Evolutionary conservation across 1,140 invertebrate species (phyloP).

Genomic region (Zaprionus gabonicus): DNA sequence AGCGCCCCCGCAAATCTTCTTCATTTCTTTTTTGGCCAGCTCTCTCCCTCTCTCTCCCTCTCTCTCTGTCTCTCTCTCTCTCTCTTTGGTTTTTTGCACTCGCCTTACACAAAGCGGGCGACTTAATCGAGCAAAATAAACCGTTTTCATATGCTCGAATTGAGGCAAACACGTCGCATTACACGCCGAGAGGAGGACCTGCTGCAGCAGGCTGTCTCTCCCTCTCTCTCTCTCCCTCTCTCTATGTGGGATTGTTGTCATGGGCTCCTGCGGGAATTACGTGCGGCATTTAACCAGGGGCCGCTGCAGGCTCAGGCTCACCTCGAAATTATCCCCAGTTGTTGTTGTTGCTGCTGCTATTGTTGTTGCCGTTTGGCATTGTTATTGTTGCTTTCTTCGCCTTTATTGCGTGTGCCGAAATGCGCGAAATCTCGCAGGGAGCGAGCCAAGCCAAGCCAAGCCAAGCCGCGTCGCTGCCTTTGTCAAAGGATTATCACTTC

Average conservation of each 20-base stretch:
- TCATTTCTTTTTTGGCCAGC: not conserved
- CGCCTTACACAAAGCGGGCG: slow-evolving; percentile 70
- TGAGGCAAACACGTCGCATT: slow-evolving; percentile 80
- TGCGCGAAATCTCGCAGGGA: slow-evolving; percentile 63
- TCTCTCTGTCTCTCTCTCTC: not conserved
- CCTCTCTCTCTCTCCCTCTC: not conserved
- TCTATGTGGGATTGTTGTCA: slow-evolving; percentile 51
- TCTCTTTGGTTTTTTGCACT: slow-evolving; percentile 32
- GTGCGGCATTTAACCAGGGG: slow-evolving; percentile 39
- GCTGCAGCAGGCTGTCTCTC: not conserved
- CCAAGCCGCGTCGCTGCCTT: slow-evolving; percentile 45
- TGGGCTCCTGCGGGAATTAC: slow-evolving; percentile 63
- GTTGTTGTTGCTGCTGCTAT: slow-evolving; percentile 32
- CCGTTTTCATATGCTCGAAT: slow-evolving; percentile 82
- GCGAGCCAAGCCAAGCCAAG: slow-evolving; percentile 15
- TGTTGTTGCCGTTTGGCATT: slow-evolving; percentile 14
- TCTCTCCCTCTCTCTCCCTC: not conserved
- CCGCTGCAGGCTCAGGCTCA: slow-evolving; percentile 19
- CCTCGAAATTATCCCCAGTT: slow-evolving; percentile 18
- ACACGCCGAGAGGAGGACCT: slow-evolving; percentile 35
- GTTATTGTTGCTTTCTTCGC: slow-evolving; percentile 59
- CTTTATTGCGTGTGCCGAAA: slow-evolving; percentile 61
- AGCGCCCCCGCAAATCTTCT: slow-evolving; percentile 32
- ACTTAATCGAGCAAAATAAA: slow-evolving; percentile 84
- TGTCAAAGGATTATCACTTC: slow-evolving; percentile 83